These are phyloP conservation scores for Polydrusus cervinus DNA, from an alignment of 2,888 invertebrate genomes.

Conservation along the genomic window DNA sequence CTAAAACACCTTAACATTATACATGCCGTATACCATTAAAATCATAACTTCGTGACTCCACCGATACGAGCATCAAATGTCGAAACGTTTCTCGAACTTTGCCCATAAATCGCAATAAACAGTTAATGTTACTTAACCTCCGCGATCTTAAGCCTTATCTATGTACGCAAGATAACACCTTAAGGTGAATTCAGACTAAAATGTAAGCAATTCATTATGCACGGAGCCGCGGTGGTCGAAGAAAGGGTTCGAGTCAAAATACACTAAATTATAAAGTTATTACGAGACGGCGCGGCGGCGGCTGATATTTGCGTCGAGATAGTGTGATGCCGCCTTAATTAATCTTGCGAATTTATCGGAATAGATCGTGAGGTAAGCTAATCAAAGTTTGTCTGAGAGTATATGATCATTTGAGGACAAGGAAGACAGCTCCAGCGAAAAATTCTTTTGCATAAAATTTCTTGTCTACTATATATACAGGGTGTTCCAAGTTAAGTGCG, in stretches of 20 bases:
- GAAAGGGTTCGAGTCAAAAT: slow-evolving; percentile 65
- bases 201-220: slow-evolving; percentile 70
- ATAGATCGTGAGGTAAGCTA: slow-evolving; percentile 12
- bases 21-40: slow-evolving; percentile 22
- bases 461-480: no score
- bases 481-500: no score
- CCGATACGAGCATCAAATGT: slow-evolving; percentile 42
- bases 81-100: slow-evolving; percentile 64
- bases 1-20: no score
- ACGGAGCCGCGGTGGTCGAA: slow-evolving; percentile 57
- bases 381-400: slow-evolving; percentile 4
- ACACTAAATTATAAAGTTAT: slow-evolving; percentile 74
- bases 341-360: slow-evolving; percentile 4
- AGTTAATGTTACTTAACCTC: slow-evolving; percentile 72
- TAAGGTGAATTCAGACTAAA: slow-evolving; percentile 67
- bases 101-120: slow-evolving; percentile 67
- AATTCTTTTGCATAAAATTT: no score
- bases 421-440: no score
- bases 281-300: slow-evolving; percentile 67
- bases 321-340: slow-evolving; percentile 70
- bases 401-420: neutral
- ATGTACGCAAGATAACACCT: slow-evolving; percentile 66
- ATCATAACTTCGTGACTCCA: slow-evolving; percentile 32
- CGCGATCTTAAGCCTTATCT: slow-evolving; percentile 64
- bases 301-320: slow-evolving; percentile 71